phyloP scores from a whole-genome alignment of 2,888 invertebrate species.

The Drosophila diplacantha region DNA sequence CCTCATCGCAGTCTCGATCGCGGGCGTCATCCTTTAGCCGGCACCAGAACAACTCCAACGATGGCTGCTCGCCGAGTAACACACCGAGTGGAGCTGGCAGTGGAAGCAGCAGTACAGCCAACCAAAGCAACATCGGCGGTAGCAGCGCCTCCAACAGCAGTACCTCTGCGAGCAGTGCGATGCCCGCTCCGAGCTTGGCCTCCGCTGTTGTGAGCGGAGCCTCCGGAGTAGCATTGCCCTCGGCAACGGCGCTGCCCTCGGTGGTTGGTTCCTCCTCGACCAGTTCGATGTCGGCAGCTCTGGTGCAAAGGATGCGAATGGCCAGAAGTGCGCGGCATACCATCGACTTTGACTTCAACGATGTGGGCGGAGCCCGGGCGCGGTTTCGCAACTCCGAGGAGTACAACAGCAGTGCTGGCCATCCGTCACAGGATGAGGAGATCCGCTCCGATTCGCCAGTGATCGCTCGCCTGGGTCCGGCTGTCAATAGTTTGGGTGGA shows the following conservation, averaged over 20 bases:
- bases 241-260: constrained; percentile 42
- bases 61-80: constrained; percentile 73
- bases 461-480: constrained; percentile 72
- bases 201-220: constrained; percentile 58
- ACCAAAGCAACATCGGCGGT: constrained; percentile 19
- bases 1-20: constrained; percentile 78
- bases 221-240: constrained; percentile 13
- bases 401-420: constrained; percentile 78
- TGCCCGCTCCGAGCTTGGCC: constrained; percentile 62
- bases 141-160: constrained; percentile 26
- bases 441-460: constrained; percentile 78
- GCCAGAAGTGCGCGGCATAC: constrained; percentile 75
- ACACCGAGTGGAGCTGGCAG: constrained; percentile 48
- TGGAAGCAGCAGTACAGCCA: constrained; percentile 7
- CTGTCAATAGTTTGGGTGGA: constrained; percentile 65
- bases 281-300: constrained; percentile 74
- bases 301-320: constrained; percentile 78
- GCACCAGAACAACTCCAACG: constrained; percentile 74
- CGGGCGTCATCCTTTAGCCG: constrained; percentile 78
- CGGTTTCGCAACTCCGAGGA: constrained; percentile 84
- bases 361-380: constrained; percentile 53
- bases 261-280: constrained; percentile 48
- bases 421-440: constrained; percentile 11
- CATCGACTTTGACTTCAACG: constrained; percentile 73
- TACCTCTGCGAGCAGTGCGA: constrained; percentile 51